phyloP scores from a whole-genome alignment of 2,113 vertebrate genomes.

The Heterocephalus glaber region DNA sequence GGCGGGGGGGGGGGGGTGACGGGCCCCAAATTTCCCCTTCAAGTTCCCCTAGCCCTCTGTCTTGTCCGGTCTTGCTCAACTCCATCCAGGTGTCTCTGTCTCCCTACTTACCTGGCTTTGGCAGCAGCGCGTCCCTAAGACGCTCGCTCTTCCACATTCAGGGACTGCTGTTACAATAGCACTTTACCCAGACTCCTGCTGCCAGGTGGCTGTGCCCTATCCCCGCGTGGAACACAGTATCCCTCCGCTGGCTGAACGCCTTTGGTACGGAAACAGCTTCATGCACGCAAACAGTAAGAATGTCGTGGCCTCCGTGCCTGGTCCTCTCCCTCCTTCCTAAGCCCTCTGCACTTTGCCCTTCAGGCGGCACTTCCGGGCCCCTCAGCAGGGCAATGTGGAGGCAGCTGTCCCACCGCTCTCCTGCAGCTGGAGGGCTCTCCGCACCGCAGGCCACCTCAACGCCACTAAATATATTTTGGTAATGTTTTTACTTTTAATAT shows the following conservation, averaged over 20 bases:
- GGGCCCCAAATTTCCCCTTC: not conserved
- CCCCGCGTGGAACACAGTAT: not conserved
- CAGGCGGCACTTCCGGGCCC: accelerated
- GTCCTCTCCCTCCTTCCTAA: not conserved
- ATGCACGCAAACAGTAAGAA: not conserved
- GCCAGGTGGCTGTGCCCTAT: not conserved
- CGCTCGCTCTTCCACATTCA: not conserved
- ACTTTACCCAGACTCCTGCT: not conserved
- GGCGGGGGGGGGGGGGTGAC: no score
- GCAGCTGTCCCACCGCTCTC: not conserved
- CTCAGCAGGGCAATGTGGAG: not conserved
- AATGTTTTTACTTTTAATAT: not conserved
- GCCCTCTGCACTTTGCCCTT: not conserved
- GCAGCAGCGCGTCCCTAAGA: not conserved
- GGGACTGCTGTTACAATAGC: not conserved
- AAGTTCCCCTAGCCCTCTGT: not conserved
- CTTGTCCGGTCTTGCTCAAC: not conserved
- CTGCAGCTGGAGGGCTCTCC: not conserved
- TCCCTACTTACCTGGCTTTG: not conserved
- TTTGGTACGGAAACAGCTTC: not conserved
- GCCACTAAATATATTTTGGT: not conserved
- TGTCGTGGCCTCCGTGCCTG: not conserved
- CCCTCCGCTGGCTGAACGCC: not conserved
- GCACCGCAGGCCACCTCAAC: not conserved
- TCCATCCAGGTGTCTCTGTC: not conserved